A percentile compares a stretch with the other conserved stretches of the same genome.
Evolutionary conservation across 2,797 vertebrate genomes (phyloP).

Genomic region (Acanthopagrus latus): DNA sequence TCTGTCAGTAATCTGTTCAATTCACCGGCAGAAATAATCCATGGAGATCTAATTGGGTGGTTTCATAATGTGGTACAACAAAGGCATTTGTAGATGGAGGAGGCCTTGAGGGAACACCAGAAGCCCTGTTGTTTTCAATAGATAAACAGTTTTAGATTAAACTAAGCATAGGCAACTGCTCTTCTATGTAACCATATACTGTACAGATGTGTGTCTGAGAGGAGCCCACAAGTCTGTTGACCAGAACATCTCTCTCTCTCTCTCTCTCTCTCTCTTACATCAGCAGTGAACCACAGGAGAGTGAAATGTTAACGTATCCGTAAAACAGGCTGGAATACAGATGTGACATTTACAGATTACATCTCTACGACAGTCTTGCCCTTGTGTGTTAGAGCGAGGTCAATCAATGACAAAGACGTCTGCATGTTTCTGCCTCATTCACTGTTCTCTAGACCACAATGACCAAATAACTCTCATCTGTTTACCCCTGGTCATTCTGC

Average conservation of each 20-base stretch:
- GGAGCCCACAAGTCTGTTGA: background rate
- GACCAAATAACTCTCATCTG: slow-evolving; percentile 2
- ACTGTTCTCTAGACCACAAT: background rate
- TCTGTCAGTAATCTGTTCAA: background rate
- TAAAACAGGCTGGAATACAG: slow-evolving; percentile 1
- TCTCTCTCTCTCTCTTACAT: background rate
- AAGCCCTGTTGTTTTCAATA: background rate
- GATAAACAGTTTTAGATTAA: background rate
- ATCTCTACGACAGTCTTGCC: background rate
- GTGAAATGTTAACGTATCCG: slow-evolving; percentile 6
- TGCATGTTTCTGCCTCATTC: background rate
- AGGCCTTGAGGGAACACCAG: background rate
- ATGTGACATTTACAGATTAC: slow-evolving; percentile 28
- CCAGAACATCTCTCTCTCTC: background rate
- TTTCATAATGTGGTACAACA: background rate
- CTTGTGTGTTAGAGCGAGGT: background rate
- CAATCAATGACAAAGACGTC: background rate
- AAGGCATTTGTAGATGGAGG: background rate
- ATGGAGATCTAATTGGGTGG: background rate
- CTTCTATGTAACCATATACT: background rate
- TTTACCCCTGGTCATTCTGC: slow-evolving; percentile 16
- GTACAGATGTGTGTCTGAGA: background rate
- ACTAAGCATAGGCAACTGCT: background rate
- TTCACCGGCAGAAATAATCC: background rate
- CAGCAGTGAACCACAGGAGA: background rate